Percentiles rank a stretch among this genome's conserved stretches.
Conservation (phyloP, 2,113 vertebrate genomes). For the Seriola quinqueradiata region DNA sequence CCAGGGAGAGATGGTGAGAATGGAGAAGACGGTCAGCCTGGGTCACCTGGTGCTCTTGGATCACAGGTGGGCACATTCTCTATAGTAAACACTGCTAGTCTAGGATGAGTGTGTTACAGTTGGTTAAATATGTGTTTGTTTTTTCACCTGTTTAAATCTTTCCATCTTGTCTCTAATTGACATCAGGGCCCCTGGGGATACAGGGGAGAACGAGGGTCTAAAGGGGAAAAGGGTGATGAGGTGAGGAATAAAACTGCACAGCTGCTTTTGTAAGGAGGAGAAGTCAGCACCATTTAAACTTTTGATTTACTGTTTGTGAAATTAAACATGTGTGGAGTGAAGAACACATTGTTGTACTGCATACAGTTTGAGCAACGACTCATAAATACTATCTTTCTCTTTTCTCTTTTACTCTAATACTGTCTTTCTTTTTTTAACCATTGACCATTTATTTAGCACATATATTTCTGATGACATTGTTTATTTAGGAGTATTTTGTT, state of each 20-base stretch:
- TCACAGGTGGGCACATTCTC: conserved; percentile 78
- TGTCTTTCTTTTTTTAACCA: not conserved
- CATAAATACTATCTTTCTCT: not conserved
- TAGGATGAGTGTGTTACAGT: not conserved
- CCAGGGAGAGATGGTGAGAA: conserved; percentile 85
- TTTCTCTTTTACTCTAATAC: too few species aligned
- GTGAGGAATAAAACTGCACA: conserved; percentile 76
- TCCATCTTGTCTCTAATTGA: conserved; percentile 5
- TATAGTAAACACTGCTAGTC: not conserved
- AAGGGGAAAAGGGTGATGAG: conserved; percentile 91
- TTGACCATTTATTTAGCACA: not conserved
- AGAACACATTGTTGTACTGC: not conserved
- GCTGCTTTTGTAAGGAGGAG: not conserved
- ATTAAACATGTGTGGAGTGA: not conserved
- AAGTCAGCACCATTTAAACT: not conserved
- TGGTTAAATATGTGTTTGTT: not conserved
- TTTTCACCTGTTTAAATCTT: not conserved
- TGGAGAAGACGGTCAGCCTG: conserved; percentile 86
- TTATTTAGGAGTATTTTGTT: not conserved
- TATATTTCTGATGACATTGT: not conserved
- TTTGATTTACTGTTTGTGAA: conserved; percentile 31
- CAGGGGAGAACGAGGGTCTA: conserved; percentile 86
- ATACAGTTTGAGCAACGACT: not conserved
- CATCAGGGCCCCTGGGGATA: conserved; percentile 89
- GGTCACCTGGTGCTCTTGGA: conserved; percentile 83